These are phyloP conservation scores for Melanostoma scalare DNA, from an alignment of 2,888 invertebrate species.

Conservation along the genomic window DNA sequence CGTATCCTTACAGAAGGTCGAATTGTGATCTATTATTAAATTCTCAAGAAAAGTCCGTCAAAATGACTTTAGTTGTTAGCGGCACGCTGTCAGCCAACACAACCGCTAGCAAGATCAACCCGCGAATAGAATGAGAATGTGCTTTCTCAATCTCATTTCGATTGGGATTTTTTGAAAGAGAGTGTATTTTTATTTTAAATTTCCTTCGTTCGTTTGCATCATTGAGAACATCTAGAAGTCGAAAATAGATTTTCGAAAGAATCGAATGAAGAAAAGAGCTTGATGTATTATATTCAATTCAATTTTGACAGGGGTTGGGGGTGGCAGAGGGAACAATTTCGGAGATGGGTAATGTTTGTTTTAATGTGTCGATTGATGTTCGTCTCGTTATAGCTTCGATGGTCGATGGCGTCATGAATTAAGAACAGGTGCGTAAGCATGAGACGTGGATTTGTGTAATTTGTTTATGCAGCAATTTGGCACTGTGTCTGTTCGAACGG, in stretches of 20 bases:
- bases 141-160: constrained; percentile 10
- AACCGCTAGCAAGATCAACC: constrained; percentile 38
- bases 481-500: no score
- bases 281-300: not conserved
- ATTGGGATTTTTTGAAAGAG: constrained; percentile 23
- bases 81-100: constrained; percentile 37
- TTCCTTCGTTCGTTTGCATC: constrained; percentile 4
- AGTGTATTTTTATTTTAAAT: not conserved
- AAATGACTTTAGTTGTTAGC: constrained; percentile 31
- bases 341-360: no score
- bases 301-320: not conserved
- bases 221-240: constrained; percentile 2
- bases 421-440: no score
- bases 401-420: no score
- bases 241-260: constrained; percentile 51
- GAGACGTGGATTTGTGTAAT: no score
- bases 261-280: constrained; percentile 15
- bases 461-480: no score
- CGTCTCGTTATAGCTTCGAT: no score
- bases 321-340: no score
- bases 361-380: no score
- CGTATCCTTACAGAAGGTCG: constrained; percentile 60
- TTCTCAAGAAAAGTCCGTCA: constrained; percentile 47
- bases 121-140: constrained; percentile 40
- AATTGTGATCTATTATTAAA: constrained; percentile 58